A percentile compares a stretch with the other conserved stretches of the same genome.
Conservation (phyloP, 2,888 invertebrate species). For the Clanis bilineata region DNA sequence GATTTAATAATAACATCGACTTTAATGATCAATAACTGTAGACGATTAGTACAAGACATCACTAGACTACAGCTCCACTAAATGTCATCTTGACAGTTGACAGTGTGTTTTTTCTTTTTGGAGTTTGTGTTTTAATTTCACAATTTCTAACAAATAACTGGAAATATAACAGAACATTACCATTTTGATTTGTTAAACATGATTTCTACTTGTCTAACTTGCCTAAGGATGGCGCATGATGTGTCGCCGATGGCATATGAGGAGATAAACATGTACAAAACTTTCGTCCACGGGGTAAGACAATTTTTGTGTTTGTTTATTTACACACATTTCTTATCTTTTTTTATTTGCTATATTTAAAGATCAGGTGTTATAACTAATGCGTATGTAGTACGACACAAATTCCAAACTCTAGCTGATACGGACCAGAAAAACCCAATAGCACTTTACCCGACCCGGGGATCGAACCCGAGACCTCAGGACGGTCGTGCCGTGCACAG, state of each 20-base stretch:
- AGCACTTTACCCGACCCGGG: background rate
- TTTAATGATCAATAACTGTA: too few relatives aligned
- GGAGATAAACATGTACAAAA: slow-evolving; percentile 41
- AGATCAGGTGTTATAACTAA: too few relatives aligned
- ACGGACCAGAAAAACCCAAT: background rate
- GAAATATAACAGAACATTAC: slow-evolving; percentile 27
- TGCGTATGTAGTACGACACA: too few relatives aligned
- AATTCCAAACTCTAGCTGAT: background rate
- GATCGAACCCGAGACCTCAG: background rate
- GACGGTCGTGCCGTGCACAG: too few relatives aligned
- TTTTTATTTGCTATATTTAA: background rate
- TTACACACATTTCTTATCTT: background rate
- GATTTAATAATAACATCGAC: too few relatives aligned
- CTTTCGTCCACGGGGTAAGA: slow-evolving; percentile 42
- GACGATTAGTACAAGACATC: too few relatives aligned
- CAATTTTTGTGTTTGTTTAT: background rate
- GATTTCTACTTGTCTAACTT: slow-evolving; percentile 44
- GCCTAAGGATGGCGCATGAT: slow-evolving; percentile 39
- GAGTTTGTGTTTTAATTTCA: too few relatives aligned
- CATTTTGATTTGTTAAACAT: slow-evolving; percentile 20
- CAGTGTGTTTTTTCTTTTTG: too few relatives aligned
- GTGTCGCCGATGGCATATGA: slow-evolving; percentile 41
- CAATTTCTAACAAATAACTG: too few relatives aligned
- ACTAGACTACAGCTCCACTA: too few relatives aligned
- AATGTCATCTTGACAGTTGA: too few relatives aligned